These are phyloP conservation scores for Solen grandis DNA, from an alignment of 1,140 invertebrate genomes.

Conservation along the genomic window DNA sequence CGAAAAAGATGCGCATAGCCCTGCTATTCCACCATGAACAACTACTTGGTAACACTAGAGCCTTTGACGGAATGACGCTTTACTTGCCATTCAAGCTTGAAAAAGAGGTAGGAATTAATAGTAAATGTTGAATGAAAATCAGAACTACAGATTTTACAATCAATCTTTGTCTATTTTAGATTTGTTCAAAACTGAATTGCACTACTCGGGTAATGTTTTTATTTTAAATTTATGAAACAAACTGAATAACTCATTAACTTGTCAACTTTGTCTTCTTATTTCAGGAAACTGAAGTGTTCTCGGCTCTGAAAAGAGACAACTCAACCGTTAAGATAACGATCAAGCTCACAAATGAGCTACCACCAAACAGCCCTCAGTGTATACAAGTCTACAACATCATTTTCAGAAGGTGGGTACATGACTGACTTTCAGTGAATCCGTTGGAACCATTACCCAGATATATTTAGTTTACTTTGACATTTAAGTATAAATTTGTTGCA, in stretches of 20 bases:
- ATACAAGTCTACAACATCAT: conserved; percentile 75
- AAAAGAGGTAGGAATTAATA: conserved; percentile 67
- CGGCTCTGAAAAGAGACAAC: conserved; percentile 57
- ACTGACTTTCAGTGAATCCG: no score
- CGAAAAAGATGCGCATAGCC: conserved; percentile 84
- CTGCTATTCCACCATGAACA: conserved; percentile 84
- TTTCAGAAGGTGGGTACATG: conserved; percentile 70
- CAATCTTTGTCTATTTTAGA: no score
- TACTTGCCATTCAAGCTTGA: conserved; percentile 68
- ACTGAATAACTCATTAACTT: no score
- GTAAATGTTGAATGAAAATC: not conserved
- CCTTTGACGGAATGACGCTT: conserved; percentile 77
- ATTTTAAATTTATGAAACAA: no score
- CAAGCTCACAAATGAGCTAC: conserved; percentile 69
- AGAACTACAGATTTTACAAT: not conserved
- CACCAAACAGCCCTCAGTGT: conserved; percentile 60
- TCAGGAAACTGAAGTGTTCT: conserved; percentile 69
- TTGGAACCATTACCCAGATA: no score
- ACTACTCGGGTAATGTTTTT: no score
- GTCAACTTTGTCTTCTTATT: conserved; percentile 33
- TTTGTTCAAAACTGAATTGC: no score
- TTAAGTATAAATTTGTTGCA: no score
- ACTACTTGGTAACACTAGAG: conserved; percentile 64
- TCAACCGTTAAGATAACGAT: conserved; percentile 67
- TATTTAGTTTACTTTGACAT: no score